Base-by-base conservation (phyloP, 1,140 invertebrate genomes). In the Drosophila ironensis region DNA sequence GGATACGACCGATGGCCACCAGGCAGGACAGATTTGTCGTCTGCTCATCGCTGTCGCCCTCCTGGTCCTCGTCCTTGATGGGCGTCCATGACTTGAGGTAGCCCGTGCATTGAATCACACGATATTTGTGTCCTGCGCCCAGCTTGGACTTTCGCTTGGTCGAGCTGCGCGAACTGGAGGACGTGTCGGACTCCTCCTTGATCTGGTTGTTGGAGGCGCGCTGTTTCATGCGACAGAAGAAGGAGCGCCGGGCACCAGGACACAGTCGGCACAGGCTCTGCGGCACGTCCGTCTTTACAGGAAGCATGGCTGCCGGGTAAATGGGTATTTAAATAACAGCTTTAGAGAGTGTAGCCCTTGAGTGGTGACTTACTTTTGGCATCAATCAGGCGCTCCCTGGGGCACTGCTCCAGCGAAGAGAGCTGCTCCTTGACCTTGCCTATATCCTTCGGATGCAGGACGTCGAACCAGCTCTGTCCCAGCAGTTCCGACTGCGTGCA, bases 361-460 rank as follows among this genome's bases (percentile, higher is more conserved):
- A 0, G 9, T 14, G 8, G 3, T 2, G 41, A 92, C 93, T 92
- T 91, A 97, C 97, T 98, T 93, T 97, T 98, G 7, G 96, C 95
- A 91, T 98, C 97, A 75, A 98, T 97, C 12, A 98, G 92, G 67
- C 96, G 91, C 90, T 98, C 97, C 19, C 97, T 91, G 0, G 97
- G 96, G 77, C 95, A 96, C 14, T 97, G 92, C 91, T 98, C 96
- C 0, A 96, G 95, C 0, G 96, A 97, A 0, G 96, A 97, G 0
- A 99, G 91, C 88, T 99, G 97, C 88, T 98, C 97, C 90, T 98
- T 99, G 0, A 98, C 96, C 91, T 98, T 98, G 38, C 94, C 95
- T 24, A 98, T 95, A 90, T 98, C 97, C 90, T 98, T 97, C 0
- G 97, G 97, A 90, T 99, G 97, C 3, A 99, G 91, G 46, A 98